phyloP scores from a whole-genome alignment of 2,888 invertebrate species.

The Drosophila fungiperda region DNA sequence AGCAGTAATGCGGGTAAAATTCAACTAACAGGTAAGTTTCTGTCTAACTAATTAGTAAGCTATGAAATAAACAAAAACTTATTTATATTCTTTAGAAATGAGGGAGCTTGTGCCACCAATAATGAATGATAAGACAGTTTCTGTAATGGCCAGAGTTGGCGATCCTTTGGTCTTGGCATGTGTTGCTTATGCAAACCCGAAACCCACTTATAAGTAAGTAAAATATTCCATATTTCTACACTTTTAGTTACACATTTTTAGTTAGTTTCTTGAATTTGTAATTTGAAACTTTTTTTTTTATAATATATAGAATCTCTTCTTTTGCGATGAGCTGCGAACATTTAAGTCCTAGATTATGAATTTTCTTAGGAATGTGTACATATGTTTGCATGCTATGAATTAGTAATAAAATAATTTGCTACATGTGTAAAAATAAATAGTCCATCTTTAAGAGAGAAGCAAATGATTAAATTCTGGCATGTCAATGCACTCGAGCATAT shows the following conservation, averaged over 20 bases:
- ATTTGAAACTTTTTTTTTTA: background rate
- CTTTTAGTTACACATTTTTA: background rate
- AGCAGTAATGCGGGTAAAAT: conserved; percentile 87
- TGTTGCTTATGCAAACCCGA: conserved; percentile 88
- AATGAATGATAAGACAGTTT: conserved; percentile 86
- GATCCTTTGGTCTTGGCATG: conserved; percentile 87
- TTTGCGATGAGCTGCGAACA: background rate
- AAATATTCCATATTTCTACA: background rate
- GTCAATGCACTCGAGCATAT: conserved; percentile 57
- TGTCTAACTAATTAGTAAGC: background rate
- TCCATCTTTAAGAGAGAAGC: conserved; percentile 21
- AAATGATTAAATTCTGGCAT: conserved; percentile 49
- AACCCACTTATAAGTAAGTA: conserved; percentile 87
- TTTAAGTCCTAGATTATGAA: background rate
- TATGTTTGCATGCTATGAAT: background rate
- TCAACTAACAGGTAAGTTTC: conserved; percentile 86
- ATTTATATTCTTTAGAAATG: conserved; percentile 83
- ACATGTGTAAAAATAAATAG: conserved; percentile 11
- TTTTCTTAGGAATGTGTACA: background rate
- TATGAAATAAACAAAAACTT: background rate
- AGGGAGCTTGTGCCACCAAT: conserved; percentile 87
- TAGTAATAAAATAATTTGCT: background rate
- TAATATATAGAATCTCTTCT: background rate
- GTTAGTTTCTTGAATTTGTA: background rate
- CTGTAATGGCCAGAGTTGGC: conserved; percentile 86